These are phyloP conservation scores for Timandra comae DNA, from an alignment of 2,888 invertebrate genomes.

Conservation along the genomic window DNA sequence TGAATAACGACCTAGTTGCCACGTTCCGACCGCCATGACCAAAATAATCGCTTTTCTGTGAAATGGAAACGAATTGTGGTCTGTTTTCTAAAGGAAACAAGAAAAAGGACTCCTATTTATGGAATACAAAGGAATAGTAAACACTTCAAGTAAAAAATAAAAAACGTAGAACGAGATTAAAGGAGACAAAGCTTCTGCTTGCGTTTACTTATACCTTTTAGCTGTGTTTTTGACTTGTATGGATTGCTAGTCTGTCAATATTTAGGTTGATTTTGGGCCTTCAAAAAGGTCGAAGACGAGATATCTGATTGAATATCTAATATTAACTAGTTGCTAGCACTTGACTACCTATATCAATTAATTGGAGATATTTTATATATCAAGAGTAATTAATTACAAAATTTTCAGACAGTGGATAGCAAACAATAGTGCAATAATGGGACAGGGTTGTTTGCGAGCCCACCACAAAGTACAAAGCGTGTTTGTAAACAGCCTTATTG, in stretches of 20 bases:
- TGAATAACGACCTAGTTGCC: constrained; percentile 14
- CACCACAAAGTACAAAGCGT: constrained; percentile 55
- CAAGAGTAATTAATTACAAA: constrained; percentile 47
- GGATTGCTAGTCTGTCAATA: no score
- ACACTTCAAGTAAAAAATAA: constrained; percentile 5
- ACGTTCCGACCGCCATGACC: constrained; percentile 10
- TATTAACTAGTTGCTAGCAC: no score
- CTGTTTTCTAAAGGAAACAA: constrained; percentile 17
- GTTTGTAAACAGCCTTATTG: constrained; percentile 56
- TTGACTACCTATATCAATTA: no score
- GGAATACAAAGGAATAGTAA: constrained; percentile 21
- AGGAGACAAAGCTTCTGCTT: no score
- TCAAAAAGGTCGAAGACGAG: no score
- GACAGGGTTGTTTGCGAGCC: constrained; percentile 41
- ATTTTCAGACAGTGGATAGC: constrained; percentile 37
- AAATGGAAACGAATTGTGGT: constrained; percentile 19
- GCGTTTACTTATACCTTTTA: no score
- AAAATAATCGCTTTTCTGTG: constrained; percentile 17
- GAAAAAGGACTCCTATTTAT: constrained; percentile 20
- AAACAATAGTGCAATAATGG: constrained; percentile 48
- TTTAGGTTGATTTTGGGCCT: no score
- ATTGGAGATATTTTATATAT: no score
- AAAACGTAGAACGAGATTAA: no score
- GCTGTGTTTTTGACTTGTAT: no score
- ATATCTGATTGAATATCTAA: no score